Base-by-base conservation (phyloP, 2,888 invertebrate species). In the Aphelenchoides bicaudatus region DNA sequence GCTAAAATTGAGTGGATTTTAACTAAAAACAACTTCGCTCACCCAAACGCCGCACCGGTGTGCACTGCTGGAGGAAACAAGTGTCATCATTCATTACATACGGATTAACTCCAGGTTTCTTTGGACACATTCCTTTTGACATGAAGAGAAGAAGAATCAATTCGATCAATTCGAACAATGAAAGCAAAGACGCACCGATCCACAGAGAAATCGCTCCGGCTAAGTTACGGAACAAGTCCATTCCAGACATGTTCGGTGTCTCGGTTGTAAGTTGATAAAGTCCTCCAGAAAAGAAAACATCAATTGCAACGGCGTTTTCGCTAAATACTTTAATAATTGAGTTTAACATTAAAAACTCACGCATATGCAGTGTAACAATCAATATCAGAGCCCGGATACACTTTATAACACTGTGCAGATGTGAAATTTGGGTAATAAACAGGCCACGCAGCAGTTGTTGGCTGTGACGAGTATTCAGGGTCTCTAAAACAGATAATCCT, bases 181-280 rank as follows among this genome's bases (percentile, higher is more conserved):
- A 23, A n/a, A 66, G 28, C 31, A 64, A 23, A 1, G 62, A 62
- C 23, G 56, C 34, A n/a, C 62, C 63, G 2, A 58, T 29, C 62
- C 62, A 62, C 10, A 62, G 59, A 19, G 58, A 56, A 1, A 63
- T 39, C 3, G 62, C 62, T 6, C 62, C 62, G 30, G 62, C 48
- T n/a, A 62, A 43, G 25, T 65, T 51, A 28, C 56, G 51, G 48
- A 62, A 62, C 2, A 62, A n/a, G 19, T 50, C 63, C 50, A 23
- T 43, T n/a, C 52, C 61, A 25, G 48, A 48, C 53, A 61, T 50
- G 16, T 63, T 50, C 23, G 61, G 51, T 13, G 54, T 47, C 34
- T 61, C 61, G 4, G 25, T 46, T 8, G 56, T 63, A 13, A 27
- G 43, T 29, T 62, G 50, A 38, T 57, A 58, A n/a, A 30, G 34